Evolutionary conservation across 1,140 invertebrate genomes (phyloP), one percentile per base, ranked within the genome.

Genomic region (Calliopsis andreniformis): DNA sequence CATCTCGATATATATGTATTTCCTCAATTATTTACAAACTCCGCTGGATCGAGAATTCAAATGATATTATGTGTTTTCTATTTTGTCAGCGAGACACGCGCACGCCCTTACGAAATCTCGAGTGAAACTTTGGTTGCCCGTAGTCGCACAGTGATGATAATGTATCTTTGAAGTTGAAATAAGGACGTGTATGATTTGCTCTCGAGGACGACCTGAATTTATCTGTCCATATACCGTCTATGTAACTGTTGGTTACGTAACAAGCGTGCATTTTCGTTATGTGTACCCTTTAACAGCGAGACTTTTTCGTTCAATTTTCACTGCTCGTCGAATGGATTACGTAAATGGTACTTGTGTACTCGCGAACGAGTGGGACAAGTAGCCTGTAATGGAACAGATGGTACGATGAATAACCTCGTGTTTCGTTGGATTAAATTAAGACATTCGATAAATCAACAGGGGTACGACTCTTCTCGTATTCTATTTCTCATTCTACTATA

Each of bases 11-110:
- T 66, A 23, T 49, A 20, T n/a, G n/a, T 67, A 42, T 42, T 43
- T 67, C n/a, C 6, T 51, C 53, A 69, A 25, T 6, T 69, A 76
- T 68, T 76, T 76, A 76, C 72, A 76, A 25, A 75, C 23, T 66
- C n/a, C 64, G 32, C 18, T 58, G 55, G 43, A 23, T 53, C 18
- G 23, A 76, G 49, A 30, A 10, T 51, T 39, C 23, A 23, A 76
- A 16, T 12, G 45, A 59, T 69, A 64, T 53, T 61, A 49, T 23
- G 28, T 35, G 32, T n/a, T n/a, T n/a, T n/a, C 42, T 66, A 70
- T 42, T 43, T n/a, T n/a, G 23, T 62, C 16, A 18, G 53, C 32
- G 30, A 30, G n/a, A 28, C 25, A 47, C 42, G 30, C 49, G 28
- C 45, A n/a, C 39, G 18, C n/a, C 18, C n/a, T n/a, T n/a, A n/a